Evolutionary conservation across 2,113 vertebrate genomes (phyloP).

Genomic region (Pionites leucogaster): DNA sequence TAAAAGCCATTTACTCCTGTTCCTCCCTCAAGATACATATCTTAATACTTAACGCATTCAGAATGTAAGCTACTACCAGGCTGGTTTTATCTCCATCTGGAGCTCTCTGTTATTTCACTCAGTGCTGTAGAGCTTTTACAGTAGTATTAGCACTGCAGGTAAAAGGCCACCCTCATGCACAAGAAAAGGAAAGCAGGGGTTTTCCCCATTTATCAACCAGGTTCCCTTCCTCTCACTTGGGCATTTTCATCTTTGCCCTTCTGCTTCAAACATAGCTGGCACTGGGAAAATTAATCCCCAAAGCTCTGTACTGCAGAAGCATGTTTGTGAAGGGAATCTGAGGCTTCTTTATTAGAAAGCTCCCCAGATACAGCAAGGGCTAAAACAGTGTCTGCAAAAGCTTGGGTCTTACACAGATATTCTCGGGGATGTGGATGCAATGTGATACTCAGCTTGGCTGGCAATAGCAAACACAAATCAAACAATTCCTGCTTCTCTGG

Average conservation of each 20-base stretch:
- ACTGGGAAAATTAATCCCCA: neutral
- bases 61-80: neutral
- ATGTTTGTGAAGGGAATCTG: neutral
- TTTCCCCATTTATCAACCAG: neutral
- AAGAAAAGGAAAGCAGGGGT: neutral
- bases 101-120: neutral
- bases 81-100: neutral
- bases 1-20: slow-evolving; percentile 12
- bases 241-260: neutral
- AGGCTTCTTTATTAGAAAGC: neutral
- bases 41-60: neutral
- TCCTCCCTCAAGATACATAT: neutral
- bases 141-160: neutral
- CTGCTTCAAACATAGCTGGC: neutral
- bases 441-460: neutral
- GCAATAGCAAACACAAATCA: neutral
- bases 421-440: neutral
- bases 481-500: neutral
- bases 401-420: neutral
- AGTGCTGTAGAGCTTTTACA: neutral
- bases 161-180: neutral
- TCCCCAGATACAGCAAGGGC: neutral
- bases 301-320: neutral
- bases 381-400: neutral
- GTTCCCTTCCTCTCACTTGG: neutral